These are phyloP conservation scores for Phytoseiulus persimilis DNA, from an alignment of 2,888 invertebrate species.

Conservation along the genomic window DNA sequence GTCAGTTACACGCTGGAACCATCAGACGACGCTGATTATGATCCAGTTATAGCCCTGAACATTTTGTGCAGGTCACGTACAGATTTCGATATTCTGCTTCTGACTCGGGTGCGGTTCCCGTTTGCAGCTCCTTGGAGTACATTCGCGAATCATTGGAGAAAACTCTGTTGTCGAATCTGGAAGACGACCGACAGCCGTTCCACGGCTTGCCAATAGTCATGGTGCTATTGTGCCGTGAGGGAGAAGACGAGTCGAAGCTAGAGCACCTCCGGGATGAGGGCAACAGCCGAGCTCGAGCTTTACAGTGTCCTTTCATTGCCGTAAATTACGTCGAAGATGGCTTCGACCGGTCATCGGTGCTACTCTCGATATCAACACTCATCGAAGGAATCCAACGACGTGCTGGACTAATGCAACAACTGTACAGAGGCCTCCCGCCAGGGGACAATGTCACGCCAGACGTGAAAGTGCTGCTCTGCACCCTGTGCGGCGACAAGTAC, in stretches of 20 bases:
- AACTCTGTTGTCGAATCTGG: conserved; percentile 76
- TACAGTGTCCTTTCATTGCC: conserved; percentile 77
- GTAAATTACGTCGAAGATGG: conserved; percentile 52
- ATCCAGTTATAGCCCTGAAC: too few relatives aligned
- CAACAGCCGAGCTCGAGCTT: conserved; percentile 74
- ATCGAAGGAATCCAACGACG: conserved; percentile 69
- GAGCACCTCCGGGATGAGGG: conserved; percentile 77
- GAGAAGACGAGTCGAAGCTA: conserved; percentile 74
- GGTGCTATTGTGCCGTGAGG: conserved; percentile 76
- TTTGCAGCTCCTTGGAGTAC: conserved; percentile 78
- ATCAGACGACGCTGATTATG: too few relatives aligned
- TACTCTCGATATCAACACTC: conserved; percentile 52
- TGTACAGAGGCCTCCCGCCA: conserved; percentile 53
- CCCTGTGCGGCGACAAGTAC: conserved; percentile 92
- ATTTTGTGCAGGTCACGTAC: too few relatives aligned
- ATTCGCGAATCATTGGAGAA: conserved; percentile 82
- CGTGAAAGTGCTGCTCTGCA: conserved; percentile 77
- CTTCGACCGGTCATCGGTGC: conserved; percentile 31
- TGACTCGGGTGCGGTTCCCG: conserved; percentile 42
- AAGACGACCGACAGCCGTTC: conserved; percentile 63
- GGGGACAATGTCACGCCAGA: conserved; percentile 69
- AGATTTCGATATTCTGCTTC: conserved; percentile 34
- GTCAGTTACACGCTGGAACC: conserved; percentile 15
- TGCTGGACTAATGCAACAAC: conserved; percentile 61
- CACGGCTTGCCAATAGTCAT: conserved; percentile 79